Evolutionary conservation across 2,888 invertebrate species (phyloP), one percentile per base, ranked within the genome.

Genomic region (Pachydiplax longipennis): DNA sequence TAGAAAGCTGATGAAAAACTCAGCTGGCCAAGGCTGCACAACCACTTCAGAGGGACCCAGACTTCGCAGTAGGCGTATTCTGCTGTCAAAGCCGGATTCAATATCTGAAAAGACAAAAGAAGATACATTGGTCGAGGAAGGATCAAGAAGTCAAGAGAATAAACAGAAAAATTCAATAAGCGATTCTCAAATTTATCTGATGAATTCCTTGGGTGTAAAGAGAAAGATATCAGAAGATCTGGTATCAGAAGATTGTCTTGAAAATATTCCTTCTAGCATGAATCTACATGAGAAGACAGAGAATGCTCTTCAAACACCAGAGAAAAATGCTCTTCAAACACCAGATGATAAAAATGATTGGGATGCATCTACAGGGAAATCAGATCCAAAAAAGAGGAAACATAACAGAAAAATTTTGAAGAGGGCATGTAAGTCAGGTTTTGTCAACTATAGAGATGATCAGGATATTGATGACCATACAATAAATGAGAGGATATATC

Each of bases 161-260:
- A 37, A 65, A 12, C n/a, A 6, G 37, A 18, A 18, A 22, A 35
- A 10, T 22, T 65, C 87, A 22, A 3, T 31, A 0, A 3, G 65
- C 40, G 87, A 87, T 87, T 87, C 87, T 2, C 87, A 87, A 87
- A 87, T 37, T 37, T 87, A 61, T 37, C 40, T 87, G 65, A 87
- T 87, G 87, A 37, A 87, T 22, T 87, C 87, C 65, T 65, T 87
- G 22, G 87, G 87, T 10, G 58, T 87, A 2, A 87, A 87, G 48
- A 61, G 87, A 37, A 87, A 87, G 53, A n/a, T 65, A 6, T 31
- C n/a, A n/a, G 35, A 61, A 61, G 10, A 58, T 12, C 58, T 2
- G 10, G 31, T 31, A 22, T 13, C n/a, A 31, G 73, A 31, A 73
- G 31, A 73, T n/a, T 13, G 2, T 73, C 25, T 22, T 73, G 4